Percentiles rank a stretch among this genome's conserved stretches.
phyloP scores from a whole-genome alignment of 1,140 invertebrate genomes.

The Thrips palmi region DNA sequence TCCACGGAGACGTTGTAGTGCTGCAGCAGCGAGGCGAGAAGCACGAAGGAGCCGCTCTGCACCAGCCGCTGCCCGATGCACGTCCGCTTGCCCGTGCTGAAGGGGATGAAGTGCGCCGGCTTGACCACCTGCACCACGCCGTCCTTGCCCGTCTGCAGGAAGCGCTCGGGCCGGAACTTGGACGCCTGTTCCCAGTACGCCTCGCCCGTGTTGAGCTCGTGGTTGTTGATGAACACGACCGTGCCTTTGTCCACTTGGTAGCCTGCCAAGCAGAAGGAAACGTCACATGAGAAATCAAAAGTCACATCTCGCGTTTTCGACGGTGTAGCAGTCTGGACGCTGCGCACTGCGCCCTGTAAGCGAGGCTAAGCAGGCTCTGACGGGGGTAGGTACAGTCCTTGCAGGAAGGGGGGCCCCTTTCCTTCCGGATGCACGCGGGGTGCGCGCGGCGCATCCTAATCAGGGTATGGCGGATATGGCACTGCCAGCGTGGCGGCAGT shows the following conservation, averaged over 20 bases:
- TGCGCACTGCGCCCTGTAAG: too few relatives aligned
- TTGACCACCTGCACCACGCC: slow-evolving; percentile 21
- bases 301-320: neutral
- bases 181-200: slow-evolving; percentile 51
- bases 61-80: slow-evolving; percentile 76
- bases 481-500: too few relatives aligned
- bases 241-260: slow-evolving; percentile 58
- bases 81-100: slow-evolving; percentile 66
- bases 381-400: too few relatives aligned
- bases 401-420: too few relatives aligned
- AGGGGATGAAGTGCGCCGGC: slow-evolving; percentile 58
- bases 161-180: slow-evolving; percentile 51
- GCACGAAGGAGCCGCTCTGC: slow-evolving; percentile 49
- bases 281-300: neutral
- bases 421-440: too few relatives aligned
- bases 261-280: slow-evolving; percentile 22
- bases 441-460: too few relatives aligned
- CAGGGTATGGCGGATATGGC: too few relatives aligned
- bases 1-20: slow-evolving; percentile 45
- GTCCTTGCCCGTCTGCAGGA: slow-evolving; percentile 33
- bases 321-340: too few relatives aligned
- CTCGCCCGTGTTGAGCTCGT: slow-evolving; percentile 55
- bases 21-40: slow-evolving; percentile 51
- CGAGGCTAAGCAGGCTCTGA: too few relatives aligned
- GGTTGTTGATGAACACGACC: slow-evolving; percentile 72